Evolutionary conservation across 2,113 vertebrate species (phyloP).

Genomic region (Sminthopsis crassicaudata): DNA sequence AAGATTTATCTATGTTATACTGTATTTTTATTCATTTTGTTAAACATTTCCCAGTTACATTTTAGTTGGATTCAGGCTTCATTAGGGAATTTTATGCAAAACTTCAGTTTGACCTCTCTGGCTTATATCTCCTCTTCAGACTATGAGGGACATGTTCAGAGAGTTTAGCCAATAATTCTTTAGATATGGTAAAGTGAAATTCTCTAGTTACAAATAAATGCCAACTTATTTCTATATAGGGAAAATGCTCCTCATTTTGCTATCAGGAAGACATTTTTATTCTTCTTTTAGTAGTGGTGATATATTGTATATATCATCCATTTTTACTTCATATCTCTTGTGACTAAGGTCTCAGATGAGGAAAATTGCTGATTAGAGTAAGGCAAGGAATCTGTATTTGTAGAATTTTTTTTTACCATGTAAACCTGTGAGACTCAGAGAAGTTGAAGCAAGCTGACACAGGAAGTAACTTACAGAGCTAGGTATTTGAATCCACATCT

Average conservation of each 20-base stretch:
- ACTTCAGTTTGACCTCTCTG: background rate
- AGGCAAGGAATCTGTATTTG: background rate
- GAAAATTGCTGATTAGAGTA: background rate
- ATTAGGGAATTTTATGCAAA: background rate
- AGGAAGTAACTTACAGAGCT: background rate
- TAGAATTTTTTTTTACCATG: background rate
- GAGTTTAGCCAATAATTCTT: background rate
- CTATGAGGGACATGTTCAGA: background rate
- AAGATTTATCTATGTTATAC: background rate
- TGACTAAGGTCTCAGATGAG: accelerated
- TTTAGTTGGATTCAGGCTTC: background rate
- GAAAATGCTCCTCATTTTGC: background rate
- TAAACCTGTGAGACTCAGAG: background rate
- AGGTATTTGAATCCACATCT: background rate
- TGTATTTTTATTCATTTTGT: background rate
- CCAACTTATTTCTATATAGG: background rate
- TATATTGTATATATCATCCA: background rate
- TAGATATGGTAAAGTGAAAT: background rate
- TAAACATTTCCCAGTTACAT: background rate
- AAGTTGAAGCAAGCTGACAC: background rate
- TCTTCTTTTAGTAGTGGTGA: background rate
- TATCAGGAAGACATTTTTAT: background rate
- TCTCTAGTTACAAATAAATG: background rate
- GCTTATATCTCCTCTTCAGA: background rate
- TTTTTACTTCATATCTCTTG: background rate